Percentiles rank a stretch among this genome's conserved stretches.
Evolutionary conservation across 64 coral and sea anemone species (phyloP).

Genomic region (Stichodactyla mertensii): DNA sequence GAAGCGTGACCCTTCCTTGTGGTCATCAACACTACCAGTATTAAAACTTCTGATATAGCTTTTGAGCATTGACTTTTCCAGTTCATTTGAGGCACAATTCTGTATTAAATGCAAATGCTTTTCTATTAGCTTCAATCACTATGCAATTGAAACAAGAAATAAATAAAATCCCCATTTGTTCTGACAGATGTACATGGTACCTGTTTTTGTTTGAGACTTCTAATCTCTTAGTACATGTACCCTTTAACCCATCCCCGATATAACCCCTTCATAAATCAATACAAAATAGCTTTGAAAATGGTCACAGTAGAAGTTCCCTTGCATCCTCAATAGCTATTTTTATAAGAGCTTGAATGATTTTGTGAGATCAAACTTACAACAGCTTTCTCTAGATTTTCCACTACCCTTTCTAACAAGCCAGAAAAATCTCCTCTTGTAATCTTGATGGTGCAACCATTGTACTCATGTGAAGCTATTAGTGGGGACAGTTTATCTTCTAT

Average conservation of each 20-base stretch:
- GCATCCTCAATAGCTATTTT: no score
- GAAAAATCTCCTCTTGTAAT: conserved; percentile 92
- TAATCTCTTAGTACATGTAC: no score
- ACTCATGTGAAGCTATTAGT: conserved; percentile 67
- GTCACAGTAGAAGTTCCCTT: no score
- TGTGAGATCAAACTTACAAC: conserved; percentile 22
- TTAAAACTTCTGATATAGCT: conserved; percentile 89
- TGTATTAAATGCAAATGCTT: neutral
- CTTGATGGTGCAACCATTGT: conserved; percentile 56
- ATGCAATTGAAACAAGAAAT: neutral
- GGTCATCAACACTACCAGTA: conserved; percentile 87
- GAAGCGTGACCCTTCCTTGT: conserved; percentile 89
- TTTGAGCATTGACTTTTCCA: conserved; percentile 81
- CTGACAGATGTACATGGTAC: no score
- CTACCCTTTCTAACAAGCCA: conserved; percentile 72
- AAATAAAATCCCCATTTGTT: no score
- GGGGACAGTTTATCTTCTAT: conserved; percentile 40
- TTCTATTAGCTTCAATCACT: neutral
- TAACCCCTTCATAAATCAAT: no score
- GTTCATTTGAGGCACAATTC: conserved; percentile 65
- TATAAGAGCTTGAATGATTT: no score
- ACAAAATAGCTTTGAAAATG: no score
- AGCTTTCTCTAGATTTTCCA: conserved; percentile 80
- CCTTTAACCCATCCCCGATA: no score
- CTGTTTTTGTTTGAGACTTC: no score